Evolutionary conservation across 2,113 vertebrate species (phyloP), one percentile per base, ranked within the genome.

Genomic region (Arenaria interpres): DNA sequence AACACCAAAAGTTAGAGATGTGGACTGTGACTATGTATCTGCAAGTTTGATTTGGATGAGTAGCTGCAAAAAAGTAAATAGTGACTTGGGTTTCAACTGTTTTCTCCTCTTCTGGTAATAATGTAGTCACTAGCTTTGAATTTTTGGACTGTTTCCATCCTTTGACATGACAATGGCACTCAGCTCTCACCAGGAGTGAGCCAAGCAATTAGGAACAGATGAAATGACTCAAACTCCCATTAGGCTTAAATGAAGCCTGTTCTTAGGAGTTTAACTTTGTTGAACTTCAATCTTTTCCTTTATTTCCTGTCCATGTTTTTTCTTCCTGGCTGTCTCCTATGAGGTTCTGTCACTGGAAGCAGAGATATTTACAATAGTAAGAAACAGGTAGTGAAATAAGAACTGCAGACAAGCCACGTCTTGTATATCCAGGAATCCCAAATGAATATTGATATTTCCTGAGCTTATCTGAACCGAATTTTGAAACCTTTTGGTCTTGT

Each of bases 201-300:
- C 86, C 94, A 95, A 95, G 74, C 92, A 92, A 85, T 96, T 96
- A 95, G 86, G 90, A 97, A 77, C 57, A 88, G 69, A 82, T 82
- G 45, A 95, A 97, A 90, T 88, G 84, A 91, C 77, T 95, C 77
- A 69, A 74, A 75, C 37, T 96, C 77, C 94, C 73, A 54, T 95
- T 85, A 92, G 94, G 75, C 71, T 92, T 92, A 87, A 85, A 82
- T 11, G 0, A 14, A 85, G 62, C 35, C 83, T 53, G 33, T 73
- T 85, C 59, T 76, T 46, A 87, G 53, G 17, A 94, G 73, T 89
- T 80, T 35, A 35, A 76, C 37, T 59, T 88, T 62, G 37, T 86
- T 63, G 74, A 85, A 86, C 53, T 80, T 67, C 33, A 39, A 0
- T 80, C 30, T 88, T 90, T 86, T 93, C 56, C 51, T 57, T 76